These are phyloP conservation scores for Centropus bengalensis DNA, from an alignment of 2,113 vertebrate genomes.

Conservation along the genomic window DNA sequence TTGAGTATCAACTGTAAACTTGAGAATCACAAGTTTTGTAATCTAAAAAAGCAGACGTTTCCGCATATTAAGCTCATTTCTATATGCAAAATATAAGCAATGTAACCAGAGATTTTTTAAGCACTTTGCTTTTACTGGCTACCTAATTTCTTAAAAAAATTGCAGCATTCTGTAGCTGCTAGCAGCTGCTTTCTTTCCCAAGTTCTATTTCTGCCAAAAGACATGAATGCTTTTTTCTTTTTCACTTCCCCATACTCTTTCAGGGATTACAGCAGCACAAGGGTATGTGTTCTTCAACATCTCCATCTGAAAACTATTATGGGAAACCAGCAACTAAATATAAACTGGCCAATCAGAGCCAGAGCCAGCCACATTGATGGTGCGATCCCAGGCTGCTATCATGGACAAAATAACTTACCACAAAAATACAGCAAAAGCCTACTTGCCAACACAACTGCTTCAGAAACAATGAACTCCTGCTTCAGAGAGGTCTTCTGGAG, in stretches of 20 bases:
- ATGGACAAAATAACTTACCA: slow-evolving; percentile 37
- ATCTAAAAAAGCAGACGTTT: neutral
- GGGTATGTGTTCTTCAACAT: slow-evolving; percentile 51
- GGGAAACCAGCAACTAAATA: slow-evolving; percentile 60
- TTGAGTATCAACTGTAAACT: neutral
- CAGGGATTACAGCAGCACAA: slow-evolving; percentile 48
- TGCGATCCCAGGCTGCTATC: slow-evolving; percentile 34
- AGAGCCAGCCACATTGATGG: slow-evolving; percentile 5
- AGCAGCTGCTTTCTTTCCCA: neutral
- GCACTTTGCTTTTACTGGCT: neutral
- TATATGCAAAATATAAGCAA: neutral
- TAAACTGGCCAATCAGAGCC: slow-evolving; percentile 11
- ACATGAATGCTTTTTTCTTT: neutral
- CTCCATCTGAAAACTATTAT: slow-evolving; percentile 66
- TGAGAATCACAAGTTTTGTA: neutral
- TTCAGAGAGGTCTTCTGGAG: neutral
- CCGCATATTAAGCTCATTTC: neutral
- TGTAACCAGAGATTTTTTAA: neutral
- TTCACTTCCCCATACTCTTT: neutral
- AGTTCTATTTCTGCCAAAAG: neutral
- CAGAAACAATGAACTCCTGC: slow-evolving; percentile 1
- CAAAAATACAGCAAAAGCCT: slow-evolving; percentile 15
- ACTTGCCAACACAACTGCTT: neutral
- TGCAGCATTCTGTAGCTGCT: neutral
- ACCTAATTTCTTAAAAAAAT: neutral